Evolutionary conservation across 2,888 invertebrate species (phyloP), one percentile per base, ranked within the genome.

Genomic region (Cryptus armator): DNA sequence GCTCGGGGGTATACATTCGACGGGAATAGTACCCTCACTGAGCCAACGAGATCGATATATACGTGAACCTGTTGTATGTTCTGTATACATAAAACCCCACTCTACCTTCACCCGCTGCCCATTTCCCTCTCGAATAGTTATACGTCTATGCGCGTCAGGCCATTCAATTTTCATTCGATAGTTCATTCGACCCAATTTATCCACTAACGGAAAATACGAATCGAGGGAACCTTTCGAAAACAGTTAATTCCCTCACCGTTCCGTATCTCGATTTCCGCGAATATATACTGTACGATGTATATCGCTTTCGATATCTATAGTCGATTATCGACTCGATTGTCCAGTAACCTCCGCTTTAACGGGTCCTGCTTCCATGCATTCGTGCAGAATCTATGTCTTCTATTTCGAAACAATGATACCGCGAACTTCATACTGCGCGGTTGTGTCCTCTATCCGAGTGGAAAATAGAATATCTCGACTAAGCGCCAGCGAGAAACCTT

Each of bases 401-500:
- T 4, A 32, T 48, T 32, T 3, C 29, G 32, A 48, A 44, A 53
- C n/a, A 37, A 9, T 19, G 9, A 19, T 9, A 43, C 53, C 37
- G 12, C 14, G 43, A n/a, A 37, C 19, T 56, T 56, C 29, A 56
- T 43, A 32, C 29, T 14, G n/a, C 19, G 37, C 37, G 56, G 43
- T 43, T 32, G 56, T 9, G 9, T 19, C 51, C 19, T 43, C 43
- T 53, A 56, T 19, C 53, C 14, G 37, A 16, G 43, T 19, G 43
- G 89, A 89, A 91, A 92, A 91, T 89, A 88, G 89, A 89, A 87
- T 85, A 86, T 84, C 88, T 37, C 6, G 83, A 53, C 16, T 51
- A 12, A 51, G n/a, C 51, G 51, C 51, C n/a, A 87, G 88, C 87
- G 87, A 91, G 91, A 92, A 92, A 90, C 91, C 91, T 90, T 87